Base-by-base conservation (phyloP, 1,140 invertebrate genomes). In the Drosophila hydei region DNA sequence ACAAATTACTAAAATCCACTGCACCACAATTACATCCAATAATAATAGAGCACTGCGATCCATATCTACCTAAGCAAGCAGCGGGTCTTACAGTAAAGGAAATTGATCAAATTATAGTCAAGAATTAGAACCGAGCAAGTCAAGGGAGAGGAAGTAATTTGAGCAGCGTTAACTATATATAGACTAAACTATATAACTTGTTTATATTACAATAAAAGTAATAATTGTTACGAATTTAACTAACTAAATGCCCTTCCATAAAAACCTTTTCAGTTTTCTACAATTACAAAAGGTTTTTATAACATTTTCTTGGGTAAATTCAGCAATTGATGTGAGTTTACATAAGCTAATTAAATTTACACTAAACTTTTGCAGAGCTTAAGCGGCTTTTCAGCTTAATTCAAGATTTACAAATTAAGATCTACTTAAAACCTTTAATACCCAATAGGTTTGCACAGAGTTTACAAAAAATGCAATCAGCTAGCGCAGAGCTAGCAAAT, bases 401-500 rank as follows among this genome's bases (percentile, higher is more conserved):
- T 33, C 9, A 33, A 33, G 30, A 33, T 33, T 33, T 33, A 33
- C 30, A 33, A 11, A 33, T 33, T 33, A 42, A 50, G 27, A 19
- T 11, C 16, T 36, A 38, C 19, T 50, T 11, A 12, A 33, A 43
- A 52, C 43, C 38, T 55, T 42, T 43, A 25, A 64, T 11, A 40
- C 12, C 52, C 19, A 54, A 55, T 40, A 40, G 0, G 19, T 6
- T 11, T 43, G 9, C 7, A 16, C 40, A 42, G n/a, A n/a, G n/a
- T 8, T 19, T 55, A 40, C 11, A 36, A 47, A 60, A 72, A 75
- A 54, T 75, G 79, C 77, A 79, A 70, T 80, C 80, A 75, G 67
- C 72, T 14, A 74, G 45, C 42, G 70, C 62, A 59, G 21, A 48
- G 43, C 62, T 76, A 65, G 65, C 73, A 71, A 85, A 87, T 81